phyloP scores from a whole-genome alignment of 2,888 invertebrate species.

The Caenorhabditis sp. region DNA sequence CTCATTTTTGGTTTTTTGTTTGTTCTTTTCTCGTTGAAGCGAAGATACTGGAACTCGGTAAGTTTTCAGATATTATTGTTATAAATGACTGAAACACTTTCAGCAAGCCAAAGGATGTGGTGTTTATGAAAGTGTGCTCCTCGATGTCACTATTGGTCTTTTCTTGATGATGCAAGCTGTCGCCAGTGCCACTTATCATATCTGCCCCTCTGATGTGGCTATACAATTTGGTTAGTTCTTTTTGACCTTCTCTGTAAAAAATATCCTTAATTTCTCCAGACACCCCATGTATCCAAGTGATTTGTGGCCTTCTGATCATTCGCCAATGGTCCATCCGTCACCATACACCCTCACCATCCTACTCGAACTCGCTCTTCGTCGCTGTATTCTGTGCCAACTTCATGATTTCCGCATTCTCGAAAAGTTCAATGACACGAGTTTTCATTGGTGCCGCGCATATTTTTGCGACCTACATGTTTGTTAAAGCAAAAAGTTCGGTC shows the following conservation, averaged over 20 bases:
- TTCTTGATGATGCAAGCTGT: slow-evolving; percentile 31
- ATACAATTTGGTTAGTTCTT: slow-evolving; percentile 28
- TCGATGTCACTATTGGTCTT: slow-evolving; percentile 28
- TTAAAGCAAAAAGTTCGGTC: not conserved
- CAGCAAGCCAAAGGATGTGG: slow-evolving; percentile 1
- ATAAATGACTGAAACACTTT: not conserved
- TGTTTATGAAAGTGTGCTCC: slow-evolving; percentile 11
- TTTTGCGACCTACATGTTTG: not conserved
- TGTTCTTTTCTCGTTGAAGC: slow-evolving; percentile 8
- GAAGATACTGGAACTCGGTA: slow-evolving; percentile 7
- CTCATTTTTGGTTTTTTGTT: slow-evolving; percentile 19
- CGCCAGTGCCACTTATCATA: slow-evolving; percentile 31
- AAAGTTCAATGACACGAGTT: not conserved
- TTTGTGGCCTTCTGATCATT: slow-evolving; percentile 25
- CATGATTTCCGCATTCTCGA: slow-evolving; percentile 18
- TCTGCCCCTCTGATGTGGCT: slow-evolving; percentile 31
- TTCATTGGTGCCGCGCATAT: slow-evolving; percentile 16
- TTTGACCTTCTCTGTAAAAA: not conserved
- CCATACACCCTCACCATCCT: slow-evolving; percentile 22
- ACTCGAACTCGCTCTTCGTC: slow-evolving; percentile 22
- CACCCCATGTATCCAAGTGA: slow-evolving; percentile 35
- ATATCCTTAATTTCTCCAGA: slow-evolving; percentile 13
- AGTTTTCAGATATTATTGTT: not conserved
- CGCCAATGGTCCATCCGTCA: slow-evolving; percentile 29
- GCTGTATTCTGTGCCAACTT: slow-evolving; percentile 17